phyloP scores from a whole-genome alignment of 2,113 vertebrate genomes.

The Spheniscus mendiculus region DNA sequence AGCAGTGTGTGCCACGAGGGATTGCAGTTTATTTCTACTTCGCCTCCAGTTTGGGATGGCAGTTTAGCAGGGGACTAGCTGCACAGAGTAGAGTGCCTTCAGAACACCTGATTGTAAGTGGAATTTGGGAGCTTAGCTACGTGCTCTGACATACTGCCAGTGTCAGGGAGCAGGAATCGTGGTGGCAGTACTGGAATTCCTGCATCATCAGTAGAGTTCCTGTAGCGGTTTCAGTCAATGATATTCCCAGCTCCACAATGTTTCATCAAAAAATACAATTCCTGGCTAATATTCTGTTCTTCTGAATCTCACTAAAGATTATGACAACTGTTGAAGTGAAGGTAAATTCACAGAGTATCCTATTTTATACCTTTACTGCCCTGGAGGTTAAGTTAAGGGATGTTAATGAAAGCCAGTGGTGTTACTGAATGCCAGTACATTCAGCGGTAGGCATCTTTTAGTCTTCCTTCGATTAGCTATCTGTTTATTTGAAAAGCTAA shows the following conservation, averaged over 20 bases:
- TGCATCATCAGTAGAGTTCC: neutral
- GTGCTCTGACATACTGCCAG: neutral
- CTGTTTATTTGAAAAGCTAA: neutral
- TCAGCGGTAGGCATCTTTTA: neutral
- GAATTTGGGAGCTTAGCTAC: neutral
- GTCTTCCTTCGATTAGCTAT: neutral
- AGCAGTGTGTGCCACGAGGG: rapidly evolving
- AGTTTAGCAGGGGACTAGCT: neutral
- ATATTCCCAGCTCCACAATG: neutral
- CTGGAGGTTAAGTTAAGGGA: neutral
- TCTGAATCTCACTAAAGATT: neutral
- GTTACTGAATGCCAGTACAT: neutral
- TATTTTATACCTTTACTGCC: neutral
- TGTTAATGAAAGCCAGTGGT: neutral
- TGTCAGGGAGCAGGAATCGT: neutral
- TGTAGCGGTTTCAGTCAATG: neutral
- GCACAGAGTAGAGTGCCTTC: neutral
- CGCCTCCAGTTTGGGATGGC: neutral
- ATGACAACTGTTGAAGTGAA: neutral
- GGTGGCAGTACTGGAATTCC: neutral
- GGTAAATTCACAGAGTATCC: neutral
- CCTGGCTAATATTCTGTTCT: neutral
- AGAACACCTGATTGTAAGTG: neutral
- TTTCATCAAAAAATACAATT: neutral
- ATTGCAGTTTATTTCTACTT: neutral